A percentile compares a stretch with the other conserved stretches of the same genome.
Evolutionary conservation across 2,888 invertebrate genomes (phyloP).

Genomic region (Baronia brevicornis): DNA sequence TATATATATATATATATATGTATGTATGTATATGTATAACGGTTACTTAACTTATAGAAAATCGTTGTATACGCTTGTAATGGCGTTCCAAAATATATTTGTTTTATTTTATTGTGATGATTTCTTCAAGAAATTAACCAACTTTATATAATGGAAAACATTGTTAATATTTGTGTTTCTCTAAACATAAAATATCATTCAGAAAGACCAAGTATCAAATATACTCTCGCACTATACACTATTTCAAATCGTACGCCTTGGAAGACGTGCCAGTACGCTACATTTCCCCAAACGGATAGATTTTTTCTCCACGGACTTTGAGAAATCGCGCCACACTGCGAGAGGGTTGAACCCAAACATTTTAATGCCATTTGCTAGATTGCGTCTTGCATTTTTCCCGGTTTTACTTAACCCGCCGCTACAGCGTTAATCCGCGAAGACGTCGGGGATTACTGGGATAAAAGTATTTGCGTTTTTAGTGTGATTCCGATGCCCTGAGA

Average conservation of each 20-base stretch:
- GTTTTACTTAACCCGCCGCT: constrained; percentile 35
- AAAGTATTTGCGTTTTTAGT: constrained; percentile 71
- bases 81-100: too few species aligned
- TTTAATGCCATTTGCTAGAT: constrained; percentile 77
- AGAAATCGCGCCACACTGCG: constrained; percentile 68
- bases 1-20: too few species aligned
- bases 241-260: constrained; percentile 50
- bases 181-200: not conserved
- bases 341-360: constrained; percentile 71
- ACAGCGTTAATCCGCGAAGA: constrained; percentile 72
- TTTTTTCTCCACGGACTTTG: constrained; percentile 68
- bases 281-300: constrained; percentile 64
- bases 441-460: constrained; percentile 61
- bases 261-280: constrained; percentile 71
- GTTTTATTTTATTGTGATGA: too few species aligned
- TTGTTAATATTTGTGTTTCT: not conserved
- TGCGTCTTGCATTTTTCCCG: constrained; percentile 72
- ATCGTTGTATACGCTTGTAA: too few species aligned
- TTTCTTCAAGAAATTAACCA: not conserved
- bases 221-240: constrained; percentile 21
- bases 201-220: constrained; percentile 47
- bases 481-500: constrained; percentile 62
- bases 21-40: too few species aligned
- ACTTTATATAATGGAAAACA: not conserved
- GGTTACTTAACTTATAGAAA: too few species aligned